Evolutionary conservation across 2,113 vertebrate species (phyloP).

Genomic region (Phrynosoma blainvillii): DNA sequence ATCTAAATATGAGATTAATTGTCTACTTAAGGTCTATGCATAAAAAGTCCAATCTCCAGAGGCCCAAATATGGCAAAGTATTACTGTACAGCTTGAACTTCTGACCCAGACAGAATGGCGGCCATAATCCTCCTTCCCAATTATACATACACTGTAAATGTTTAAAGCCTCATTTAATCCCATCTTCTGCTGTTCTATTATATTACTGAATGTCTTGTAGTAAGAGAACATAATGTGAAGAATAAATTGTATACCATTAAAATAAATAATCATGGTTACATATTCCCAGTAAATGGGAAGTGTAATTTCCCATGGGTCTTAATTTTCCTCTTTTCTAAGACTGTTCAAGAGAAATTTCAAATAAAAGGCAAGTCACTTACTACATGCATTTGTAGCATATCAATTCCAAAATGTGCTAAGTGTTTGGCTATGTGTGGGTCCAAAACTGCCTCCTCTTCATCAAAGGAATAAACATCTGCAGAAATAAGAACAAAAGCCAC

Average conservation of each 20-base stretch:
- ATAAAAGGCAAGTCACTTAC: constrained; percentile 71
- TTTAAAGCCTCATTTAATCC: not conserved
- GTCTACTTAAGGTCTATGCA: no score
- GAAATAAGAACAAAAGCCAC: constrained; percentile 53
- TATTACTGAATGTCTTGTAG: not conserved
- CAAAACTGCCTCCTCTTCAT: constrained; percentile 95
- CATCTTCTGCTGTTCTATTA: not conserved
- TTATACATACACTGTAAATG: not conserved
- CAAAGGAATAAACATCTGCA: constrained; percentile 96
- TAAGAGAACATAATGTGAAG: not conserved
- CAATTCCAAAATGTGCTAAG: constrained; percentile 95
- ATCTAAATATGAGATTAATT: no score
- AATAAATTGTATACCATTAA: not conserved
- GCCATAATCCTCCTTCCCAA: no score
- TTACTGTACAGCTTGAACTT: no score
- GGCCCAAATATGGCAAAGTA: no score
- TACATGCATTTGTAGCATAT: constrained; percentile 96
- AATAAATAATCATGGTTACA: not conserved
- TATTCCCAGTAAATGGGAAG: not conserved
- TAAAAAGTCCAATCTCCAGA: no score
- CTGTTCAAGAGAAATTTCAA: constrained; percentile 25
- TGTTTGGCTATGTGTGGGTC: constrained; percentile 95
- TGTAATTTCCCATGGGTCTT: not conserved
- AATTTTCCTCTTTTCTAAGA: not conserved
- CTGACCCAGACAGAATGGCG: no score